Evolutionary conservation across 2,888 invertebrate genomes (phyloP).

Genomic region (Phytoseiulus persimilis): DNA sequence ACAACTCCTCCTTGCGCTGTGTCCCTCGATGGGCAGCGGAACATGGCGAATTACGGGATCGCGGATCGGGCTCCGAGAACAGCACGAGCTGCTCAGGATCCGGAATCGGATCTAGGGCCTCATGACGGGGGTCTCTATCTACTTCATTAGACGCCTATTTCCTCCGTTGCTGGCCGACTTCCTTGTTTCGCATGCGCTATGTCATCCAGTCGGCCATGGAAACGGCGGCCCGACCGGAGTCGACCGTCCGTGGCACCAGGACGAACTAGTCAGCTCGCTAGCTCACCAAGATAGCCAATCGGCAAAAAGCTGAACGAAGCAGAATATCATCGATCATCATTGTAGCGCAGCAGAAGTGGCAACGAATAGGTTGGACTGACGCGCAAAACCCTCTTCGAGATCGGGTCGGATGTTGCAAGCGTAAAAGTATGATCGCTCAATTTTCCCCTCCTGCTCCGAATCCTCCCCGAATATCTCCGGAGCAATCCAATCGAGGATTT

Average conservation of each 20-base stretch:
- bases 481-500: neutral
- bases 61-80: too few species aligned
- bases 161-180: neutral
- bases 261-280: neutral
- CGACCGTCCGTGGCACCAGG: neutral
- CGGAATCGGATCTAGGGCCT: neutral
- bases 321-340: conserved; percentile 5
- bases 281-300: neutral
- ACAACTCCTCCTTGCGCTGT: too few species aligned
- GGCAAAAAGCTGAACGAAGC: neutral
- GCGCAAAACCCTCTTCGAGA: neutral
- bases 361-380: neutral
- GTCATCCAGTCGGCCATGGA: neutral
- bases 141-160: neutral
- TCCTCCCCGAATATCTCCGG: neutral
- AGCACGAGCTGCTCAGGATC: neutral
- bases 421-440: neutral
- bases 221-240: neutral
- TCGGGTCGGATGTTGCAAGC: neutral
- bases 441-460: neutral
- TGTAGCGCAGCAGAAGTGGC: neutral
- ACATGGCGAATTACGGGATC: too few species aligned
- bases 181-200: neutral
- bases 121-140: neutral
- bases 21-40: too few species aligned